Percentiles rank a stretch among this genome's conserved stretches.
phyloP scores from a whole-genome alignment of 2,888 invertebrate genomes.

The Tipula helvola region DNA sequence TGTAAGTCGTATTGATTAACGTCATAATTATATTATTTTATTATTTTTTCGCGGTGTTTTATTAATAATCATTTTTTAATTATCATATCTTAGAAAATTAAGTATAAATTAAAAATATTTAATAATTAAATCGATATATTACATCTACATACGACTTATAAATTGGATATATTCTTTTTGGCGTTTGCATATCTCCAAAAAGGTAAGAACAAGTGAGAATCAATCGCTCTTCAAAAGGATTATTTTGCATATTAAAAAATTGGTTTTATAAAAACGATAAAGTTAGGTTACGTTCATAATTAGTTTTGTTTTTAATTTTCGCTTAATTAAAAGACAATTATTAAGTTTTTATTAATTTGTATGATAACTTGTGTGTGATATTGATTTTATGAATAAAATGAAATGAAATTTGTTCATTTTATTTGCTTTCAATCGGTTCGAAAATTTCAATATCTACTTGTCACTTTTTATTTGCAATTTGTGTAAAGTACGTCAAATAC shows the following conservation, averaged over 20 bases:
- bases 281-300: not conserved
- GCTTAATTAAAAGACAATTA: not conserved
- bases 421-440: not conserved
- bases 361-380: not conserved
- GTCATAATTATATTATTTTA: slow-evolving; percentile 7
- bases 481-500: not conserved
- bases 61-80: slow-evolving; percentile 5
- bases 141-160: not conserved
- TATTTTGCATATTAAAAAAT: not conserved
- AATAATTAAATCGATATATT: not conserved
- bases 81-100: slow-evolving; percentile 4
- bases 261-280: not conserved
- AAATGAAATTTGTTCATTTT: not conserved
- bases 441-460: not conserved
- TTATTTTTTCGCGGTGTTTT: slow-evolving; percentile 5
- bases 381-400: not conserved
- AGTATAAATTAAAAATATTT: not conserved
- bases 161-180: not conserved
- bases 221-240: not conserved
- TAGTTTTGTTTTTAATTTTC: not conserved
- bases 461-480: not conserved
- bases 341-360: not conserved
- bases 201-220: not conserved
- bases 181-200: not conserved
- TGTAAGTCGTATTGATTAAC: slow-evolving; percentile 9